Evolutionary conservation across 2,113 vertebrate species (phyloP).

Genomic region (Prochilodus magdalenae): DNA sequence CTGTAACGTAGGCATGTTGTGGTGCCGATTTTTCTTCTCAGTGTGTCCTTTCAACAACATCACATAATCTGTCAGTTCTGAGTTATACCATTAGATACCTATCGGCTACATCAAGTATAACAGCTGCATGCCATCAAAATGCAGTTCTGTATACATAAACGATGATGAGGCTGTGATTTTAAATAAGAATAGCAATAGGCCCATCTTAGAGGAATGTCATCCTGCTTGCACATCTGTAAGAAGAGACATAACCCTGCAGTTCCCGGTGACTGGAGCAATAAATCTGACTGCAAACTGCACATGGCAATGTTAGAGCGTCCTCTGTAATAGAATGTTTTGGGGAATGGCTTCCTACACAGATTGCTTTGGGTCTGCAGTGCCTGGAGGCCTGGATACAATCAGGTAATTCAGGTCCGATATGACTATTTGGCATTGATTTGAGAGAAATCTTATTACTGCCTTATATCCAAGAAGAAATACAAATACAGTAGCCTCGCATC

Average conservation of each 20-base stretch:
- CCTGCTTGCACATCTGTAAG: background rate
- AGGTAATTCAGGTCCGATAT: background rate
- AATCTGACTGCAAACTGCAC: conserved; percentile 1
- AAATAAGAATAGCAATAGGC: background rate
- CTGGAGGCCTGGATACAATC: background rate
- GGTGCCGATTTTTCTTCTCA: too few species aligned
- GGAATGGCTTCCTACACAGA: conserved; percentile 4
- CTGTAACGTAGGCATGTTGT: too few species aligned
- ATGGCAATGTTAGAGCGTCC: background rate
- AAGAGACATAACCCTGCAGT: background rate
- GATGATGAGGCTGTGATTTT: background rate
- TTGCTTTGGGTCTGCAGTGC: background rate
- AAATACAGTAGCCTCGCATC: background rate
- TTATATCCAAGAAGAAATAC: background rate
- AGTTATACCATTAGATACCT: too few species aligned
- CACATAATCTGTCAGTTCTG: too few species aligned
- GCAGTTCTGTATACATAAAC: background rate
- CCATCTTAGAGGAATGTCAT: background rate
- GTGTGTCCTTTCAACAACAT: too few species aligned
- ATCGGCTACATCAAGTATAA: background rate
- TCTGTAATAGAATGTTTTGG: background rate
- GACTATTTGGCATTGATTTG: conserved; percentile 8
- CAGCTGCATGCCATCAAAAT: background rate
- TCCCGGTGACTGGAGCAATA: background rate
- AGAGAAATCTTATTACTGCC: conserved; percentile 7